These are phyloP conservation scores for Oceanodroma leucorhoa DNA, from an alignment of 2,797 vertebrate genomes.

Conservation along the genomic window DNA sequence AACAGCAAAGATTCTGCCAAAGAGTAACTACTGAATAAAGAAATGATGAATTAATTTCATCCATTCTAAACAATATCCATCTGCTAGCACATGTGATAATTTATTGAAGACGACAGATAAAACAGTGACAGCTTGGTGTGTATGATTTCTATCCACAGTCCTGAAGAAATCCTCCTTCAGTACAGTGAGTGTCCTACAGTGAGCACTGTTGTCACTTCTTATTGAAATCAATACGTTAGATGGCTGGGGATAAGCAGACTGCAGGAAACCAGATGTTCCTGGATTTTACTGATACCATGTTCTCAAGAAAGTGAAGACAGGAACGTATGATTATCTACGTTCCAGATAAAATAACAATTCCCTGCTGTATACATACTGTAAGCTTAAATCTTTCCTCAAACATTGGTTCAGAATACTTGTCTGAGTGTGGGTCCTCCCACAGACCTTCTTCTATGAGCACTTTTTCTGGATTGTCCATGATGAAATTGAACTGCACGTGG, in stretches of 20 bases:
- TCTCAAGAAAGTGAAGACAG: background rate
- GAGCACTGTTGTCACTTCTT: background rate
- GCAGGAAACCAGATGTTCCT: background rate
- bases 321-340: background rate
- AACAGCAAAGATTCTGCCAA: background rate
- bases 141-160: background rate
- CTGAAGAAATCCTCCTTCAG: background rate
- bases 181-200: background rate
- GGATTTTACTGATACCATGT: background rate
- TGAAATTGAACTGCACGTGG: fast-evolving
- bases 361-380: background rate
- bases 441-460: background rate
- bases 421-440: background rate
- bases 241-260: background rate
- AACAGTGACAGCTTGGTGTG: background rate
- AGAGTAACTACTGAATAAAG: background rate
- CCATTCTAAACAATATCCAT: background rate
- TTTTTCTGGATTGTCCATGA: background rate
- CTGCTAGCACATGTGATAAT: background rate
- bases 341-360: background rate
- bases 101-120: background rate
- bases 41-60: background rate
- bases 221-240: background rate
- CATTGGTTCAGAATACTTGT: background rate
- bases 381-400: background rate